phyloP scores from a whole-genome alignment of 2,113 vertebrate genomes.

The Paracanthobrama guichenoti region DNA sequence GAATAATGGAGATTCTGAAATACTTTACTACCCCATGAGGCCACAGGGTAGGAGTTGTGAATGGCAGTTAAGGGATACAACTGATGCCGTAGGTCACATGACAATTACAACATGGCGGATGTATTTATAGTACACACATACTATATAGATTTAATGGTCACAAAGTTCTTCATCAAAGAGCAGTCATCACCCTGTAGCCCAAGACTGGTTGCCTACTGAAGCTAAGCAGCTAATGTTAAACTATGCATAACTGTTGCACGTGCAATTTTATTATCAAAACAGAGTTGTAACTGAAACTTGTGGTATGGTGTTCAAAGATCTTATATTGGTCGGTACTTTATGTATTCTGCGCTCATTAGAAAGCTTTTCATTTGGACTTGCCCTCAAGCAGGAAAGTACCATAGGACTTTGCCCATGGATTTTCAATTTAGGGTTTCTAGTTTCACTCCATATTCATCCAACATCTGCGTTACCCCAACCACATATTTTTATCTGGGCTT shows the following conservation, averaged over 20 bases:
- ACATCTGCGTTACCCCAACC: constrained; percentile 43
- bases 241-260: neutral
- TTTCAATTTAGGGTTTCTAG: neutral
- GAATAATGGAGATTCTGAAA: neutral
- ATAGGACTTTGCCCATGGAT: neutral
- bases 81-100: neutral
- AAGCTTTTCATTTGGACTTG: constrained; percentile 27
- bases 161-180: neutral
- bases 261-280: constrained; percentile 8
- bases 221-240: neutral
- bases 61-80: neutral
- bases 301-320: neutral
- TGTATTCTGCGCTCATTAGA: constrained; percentile 2
- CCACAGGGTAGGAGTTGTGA: neutral
- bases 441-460: constrained; percentile 37
- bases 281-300: neutral
- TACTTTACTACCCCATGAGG: neutral
- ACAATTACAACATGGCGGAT: neutral
- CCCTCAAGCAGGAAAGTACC: constrained; percentile 4
- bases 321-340: neutral
- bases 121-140: neutral
- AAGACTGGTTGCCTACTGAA: no score
- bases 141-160: neutral
- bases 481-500: constrained; percentile 44
- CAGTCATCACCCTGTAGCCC: no score